Evolutionary conservation across 64 coral and sea anemone species (phyloP).

Genomic region (Dendrophyllia cribrosa): DNA sequence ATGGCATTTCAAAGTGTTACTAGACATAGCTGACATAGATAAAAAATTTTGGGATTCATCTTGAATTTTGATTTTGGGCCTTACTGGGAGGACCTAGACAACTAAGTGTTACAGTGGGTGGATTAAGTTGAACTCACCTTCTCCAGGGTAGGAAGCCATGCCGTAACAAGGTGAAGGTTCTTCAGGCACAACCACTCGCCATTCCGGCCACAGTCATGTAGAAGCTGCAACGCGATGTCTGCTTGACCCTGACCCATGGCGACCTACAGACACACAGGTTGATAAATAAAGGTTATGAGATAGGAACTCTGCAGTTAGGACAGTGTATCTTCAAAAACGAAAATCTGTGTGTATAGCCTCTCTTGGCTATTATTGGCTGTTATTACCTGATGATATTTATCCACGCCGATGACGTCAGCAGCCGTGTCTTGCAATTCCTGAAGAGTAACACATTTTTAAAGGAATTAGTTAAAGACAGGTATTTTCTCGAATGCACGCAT

Average conservation of each 20-base stretch:
- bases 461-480: not conserved
- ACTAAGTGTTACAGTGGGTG: not conserved
- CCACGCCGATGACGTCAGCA: constrained; percentile 85
- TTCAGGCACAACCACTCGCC: constrained; percentile 98
- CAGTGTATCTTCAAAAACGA: no score
- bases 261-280: constrained; percentile 43
- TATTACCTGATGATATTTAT: constrained; percentile 93
- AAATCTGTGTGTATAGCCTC: no score
- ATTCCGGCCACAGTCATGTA: constrained; percentile 95
- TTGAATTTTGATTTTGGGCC: no score
- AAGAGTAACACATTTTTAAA: not conserved
- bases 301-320: no score
- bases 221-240: constrained; percentile 91
- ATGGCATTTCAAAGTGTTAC: no score
- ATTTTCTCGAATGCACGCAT: no score
- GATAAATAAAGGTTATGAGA: not conserved
- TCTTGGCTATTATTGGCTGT: not conserved
- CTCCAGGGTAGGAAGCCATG: constrained; percentile 94
- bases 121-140: constrained; percentile 49
- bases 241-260: constrained; percentile 99
- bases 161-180: constrained; percentile 96
- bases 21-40: no score
- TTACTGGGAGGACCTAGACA: no score
- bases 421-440: constrained; percentile 98
- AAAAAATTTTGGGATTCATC: no score